Evolutionary conservation across 2,113 vertebrate genomes (phyloP), one percentile per base, ranked within the genome.

Genomic region (Sorex araneus): DNA sequence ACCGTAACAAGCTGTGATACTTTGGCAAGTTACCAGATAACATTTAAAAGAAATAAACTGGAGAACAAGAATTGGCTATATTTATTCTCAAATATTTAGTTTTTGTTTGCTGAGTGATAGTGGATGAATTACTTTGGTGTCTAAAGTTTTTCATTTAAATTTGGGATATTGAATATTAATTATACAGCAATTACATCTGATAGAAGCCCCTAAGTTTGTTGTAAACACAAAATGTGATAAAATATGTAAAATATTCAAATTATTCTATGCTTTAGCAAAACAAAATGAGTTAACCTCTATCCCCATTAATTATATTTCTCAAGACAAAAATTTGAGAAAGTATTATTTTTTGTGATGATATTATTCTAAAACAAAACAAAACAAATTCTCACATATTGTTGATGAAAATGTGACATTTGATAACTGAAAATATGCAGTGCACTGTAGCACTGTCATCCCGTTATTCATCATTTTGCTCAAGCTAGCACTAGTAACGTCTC

Each of bases 141-240:
- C 10, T 69, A 79, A 32, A 36, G 54, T 63, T 89, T 70, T n/a
- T 93, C 21, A 69, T 36, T 25, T 79, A 47, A 92, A 50, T 50
- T 70, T 63, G 2, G 32, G 18, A 78, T 47, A 75, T 36, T 82
- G 27, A 47, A 36, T 80, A 75, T 45, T 50, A 15, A 80, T 2
- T 4, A 23, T 36, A 36, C 3, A 47, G 47, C 3, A 79, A 45
- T 1, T 2, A 75, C 19, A 66, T 75, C 5, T 80, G 19, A 66
- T 30, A 73, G 54, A 75, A 80, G 28, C 2, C 60, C 27, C 15
- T 13, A 83, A 10, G 18, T 5, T 87, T 71, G 2, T 47, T 70
- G 8, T 67, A 23, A 87, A 80, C 1, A 67, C 32, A 75, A 32
- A 66, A 80, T 40, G 4, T 32, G 32, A 57, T 54, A 70, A 87